Evolutionary conservation across 2,113 vertebrate genomes (phyloP), one percentile per base, ranked within the genome.

Genomic region (Galemys pyrenaicus): DNA sequence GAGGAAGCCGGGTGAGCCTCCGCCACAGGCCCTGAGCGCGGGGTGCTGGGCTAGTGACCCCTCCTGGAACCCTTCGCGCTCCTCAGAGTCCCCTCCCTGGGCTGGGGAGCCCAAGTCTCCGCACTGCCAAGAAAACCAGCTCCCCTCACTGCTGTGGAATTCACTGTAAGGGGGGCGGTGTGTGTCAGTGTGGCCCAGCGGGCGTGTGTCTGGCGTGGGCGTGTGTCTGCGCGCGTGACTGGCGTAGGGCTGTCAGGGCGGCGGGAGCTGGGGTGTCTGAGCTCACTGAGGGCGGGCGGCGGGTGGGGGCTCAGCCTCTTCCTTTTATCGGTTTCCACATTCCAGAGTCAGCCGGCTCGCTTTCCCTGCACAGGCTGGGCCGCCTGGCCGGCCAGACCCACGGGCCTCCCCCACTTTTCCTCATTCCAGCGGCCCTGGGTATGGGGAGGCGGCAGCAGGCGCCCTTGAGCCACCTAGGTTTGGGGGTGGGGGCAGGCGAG

Each of bases 361-460:
- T 92, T 95, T 95, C 87, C 67, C 87, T 46, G 73, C n/a, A 93
- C 81, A 77, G 85, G 94, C 91, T 87, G 49, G 54, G 75, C 78
- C 3, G 68, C 85, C 88, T 56, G 81, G 83, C 78, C 10, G 24
- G 75, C 96, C 89, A 49, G 95, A 96, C 81, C 19, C 24, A 2
- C n/a, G 30, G 79, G 97, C 97, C 98, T 97, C 97, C 96, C 95
- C 98, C 96, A 95, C 97, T 97, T 98, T 97, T 98, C 97, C 97
- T 98, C 97, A 98, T 97, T 96, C 97, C 85, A 44, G 28, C 95
- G 93, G 97, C 97, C 97, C 98, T 95, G 97, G 95, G 94, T 90
- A 91, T 83, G 86, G 30, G 58, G 95, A 94, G 97, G 86, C 78
- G 68, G 8, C 65, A 95, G 97, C 94, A 97, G 95, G 92, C 91